phyloP scores from a whole-genome alignment of 2,888 invertebrate species.

The Sycophila texana region DNA sequence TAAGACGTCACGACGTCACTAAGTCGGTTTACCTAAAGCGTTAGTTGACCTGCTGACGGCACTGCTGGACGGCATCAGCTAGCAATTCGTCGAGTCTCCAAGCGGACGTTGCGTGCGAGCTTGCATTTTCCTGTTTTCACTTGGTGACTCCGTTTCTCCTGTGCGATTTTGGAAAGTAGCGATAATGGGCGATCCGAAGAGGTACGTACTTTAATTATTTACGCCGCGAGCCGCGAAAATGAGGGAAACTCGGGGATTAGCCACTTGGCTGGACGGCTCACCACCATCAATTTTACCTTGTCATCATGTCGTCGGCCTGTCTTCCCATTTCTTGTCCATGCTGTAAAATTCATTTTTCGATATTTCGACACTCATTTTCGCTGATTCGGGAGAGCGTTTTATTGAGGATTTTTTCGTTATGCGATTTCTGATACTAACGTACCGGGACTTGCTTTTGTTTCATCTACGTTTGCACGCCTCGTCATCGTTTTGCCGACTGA shows the following conservation, averaged over 20 bases:
- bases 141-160: neutral
- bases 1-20: no score
- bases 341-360: no score
- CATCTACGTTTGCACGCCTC: constrained; percentile 39
- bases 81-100: constrained; percentile 31
- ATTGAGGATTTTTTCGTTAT: neutral
- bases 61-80: constrained; percentile 27
- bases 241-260: no score
- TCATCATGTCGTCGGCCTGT: constrained; percentile 74
- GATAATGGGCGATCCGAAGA: constrained; percentile 71
- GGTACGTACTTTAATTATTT: constrained; percentile 62
- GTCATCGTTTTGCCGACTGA: constrained; percentile 59
- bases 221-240: neutral
- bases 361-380: no score
- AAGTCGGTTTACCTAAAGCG: no score
- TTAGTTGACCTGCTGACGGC: neutral
- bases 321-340: constrained; percentile 44
- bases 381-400: no score
- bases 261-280: neutral
- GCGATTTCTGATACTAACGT: neutral
- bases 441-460: constrained; percentile 6
- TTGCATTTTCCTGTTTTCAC: constrained; percentile 28
- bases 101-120: constrained; percentile 44
- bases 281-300: constrained; percentile 75
- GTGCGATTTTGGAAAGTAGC: constrained; percentile 48